These are phyloP conservation scores for Calidris pugnax DNA, from an alignment of 2,113 vertebrate species.

Conservation along the genomic window DNA sequence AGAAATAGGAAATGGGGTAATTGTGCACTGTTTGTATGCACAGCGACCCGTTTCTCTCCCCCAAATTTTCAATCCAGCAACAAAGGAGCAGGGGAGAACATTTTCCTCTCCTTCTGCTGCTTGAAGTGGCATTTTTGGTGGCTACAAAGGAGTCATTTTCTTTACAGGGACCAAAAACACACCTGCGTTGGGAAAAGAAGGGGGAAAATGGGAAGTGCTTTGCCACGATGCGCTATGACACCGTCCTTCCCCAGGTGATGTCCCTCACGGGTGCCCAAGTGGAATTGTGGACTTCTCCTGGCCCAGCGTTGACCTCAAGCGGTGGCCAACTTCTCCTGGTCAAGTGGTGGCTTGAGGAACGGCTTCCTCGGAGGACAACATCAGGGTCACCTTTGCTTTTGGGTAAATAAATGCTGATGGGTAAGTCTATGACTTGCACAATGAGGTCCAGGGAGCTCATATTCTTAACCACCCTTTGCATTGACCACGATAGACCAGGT, in stretches of 20 bases:
- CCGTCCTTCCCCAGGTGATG: accelerated
- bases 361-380: accelerated
- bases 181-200: background rate
- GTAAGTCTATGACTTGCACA: accelerated
- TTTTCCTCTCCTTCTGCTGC: background rate
- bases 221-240: accelerated
- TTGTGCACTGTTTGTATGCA: background rate
- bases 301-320: background rate
- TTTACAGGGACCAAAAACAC: background rate
- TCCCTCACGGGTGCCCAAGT: accelerated
- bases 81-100: background rate
- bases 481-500: no score
- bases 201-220: accelerated
- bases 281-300: background rate
- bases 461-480: background rate
- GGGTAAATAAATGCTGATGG: accelerated
- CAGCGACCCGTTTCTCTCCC: background rate
- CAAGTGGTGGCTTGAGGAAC: background rate
- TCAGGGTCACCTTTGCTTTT: background rate
- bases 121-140: background rate
- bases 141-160: background rate
- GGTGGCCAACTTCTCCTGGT: no score
- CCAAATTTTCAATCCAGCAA: background rate
- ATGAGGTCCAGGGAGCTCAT: accelerated
- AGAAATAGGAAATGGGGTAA: background rate